phyloP scores from a whole-genome alignment of 2,113 vertebrate genomes.

The Nothocercus julius region DNA sequence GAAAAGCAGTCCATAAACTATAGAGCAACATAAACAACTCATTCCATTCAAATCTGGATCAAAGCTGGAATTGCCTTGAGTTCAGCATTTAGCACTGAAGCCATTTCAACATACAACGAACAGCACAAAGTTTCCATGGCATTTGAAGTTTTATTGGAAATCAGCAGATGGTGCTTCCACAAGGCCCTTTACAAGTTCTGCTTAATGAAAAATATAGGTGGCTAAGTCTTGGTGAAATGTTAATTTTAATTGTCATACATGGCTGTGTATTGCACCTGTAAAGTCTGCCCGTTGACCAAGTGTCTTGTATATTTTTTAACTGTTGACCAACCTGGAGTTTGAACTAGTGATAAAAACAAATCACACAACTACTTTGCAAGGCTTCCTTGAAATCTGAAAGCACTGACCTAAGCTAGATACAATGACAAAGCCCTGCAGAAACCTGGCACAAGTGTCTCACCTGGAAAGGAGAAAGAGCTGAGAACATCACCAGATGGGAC shows the following conservation, averaged over 20 bases:
- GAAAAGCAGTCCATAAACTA: not conserved
- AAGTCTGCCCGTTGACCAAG: not conserved
- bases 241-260: slow-evolving; percentile 10
- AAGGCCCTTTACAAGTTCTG: slow-evolving; percentile 8
- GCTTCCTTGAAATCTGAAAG: not conserved
- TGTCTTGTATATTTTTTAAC: not conserved
- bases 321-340: not conserved
- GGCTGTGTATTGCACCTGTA: not conserved
- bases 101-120: not conserved
- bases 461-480: not conserved
- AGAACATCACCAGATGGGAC: not conserved
- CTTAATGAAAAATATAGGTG: not conserved
- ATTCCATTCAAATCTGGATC: not conserved
- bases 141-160: slow-evolving; percentile 33
- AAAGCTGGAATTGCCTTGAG: not conserved
- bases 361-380: not conserved
- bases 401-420: not conserved
- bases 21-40: slow-evolving; percentile 7
- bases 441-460: not conserved
- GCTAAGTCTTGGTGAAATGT: not conserved
- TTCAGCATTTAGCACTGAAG: not conserved
- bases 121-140: not conserved
- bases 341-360: not conserved
- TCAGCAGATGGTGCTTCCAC: slow-evolving; percentile 31
- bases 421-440: not conserved